A percentile compares a stretch with the other conserved stretches of the same genome.
These are phyloP conservation scores for Gonioctena quinquepunctata DNA, from an alignment of 1,140 invertebrate species.

Conservation along the genomic window DNA sequence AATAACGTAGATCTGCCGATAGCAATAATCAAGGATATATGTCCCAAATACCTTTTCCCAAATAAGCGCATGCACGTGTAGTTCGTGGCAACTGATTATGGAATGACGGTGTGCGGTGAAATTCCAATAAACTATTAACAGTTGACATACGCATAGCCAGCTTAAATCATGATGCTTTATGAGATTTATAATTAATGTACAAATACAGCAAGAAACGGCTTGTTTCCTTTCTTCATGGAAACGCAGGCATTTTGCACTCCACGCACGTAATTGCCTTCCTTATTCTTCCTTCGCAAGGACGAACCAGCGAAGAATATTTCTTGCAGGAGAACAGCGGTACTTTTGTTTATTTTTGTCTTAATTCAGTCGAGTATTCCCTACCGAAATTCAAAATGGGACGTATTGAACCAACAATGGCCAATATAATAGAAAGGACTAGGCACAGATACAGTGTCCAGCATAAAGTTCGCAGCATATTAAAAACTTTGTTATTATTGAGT, in stretches of 20 bases:
- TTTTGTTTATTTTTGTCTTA: too few relatives aligned
- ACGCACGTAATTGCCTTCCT: conserved; percentile 12
- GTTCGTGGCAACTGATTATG: background rate
- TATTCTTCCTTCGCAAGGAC: conserved; percentile 14
- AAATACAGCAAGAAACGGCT: conserved; percentile 27
- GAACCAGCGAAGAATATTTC: background rate
- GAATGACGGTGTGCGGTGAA: conserved; percentile 15
- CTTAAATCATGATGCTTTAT: conserved; percentile 33
- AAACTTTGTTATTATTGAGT: too few relatives aligned
- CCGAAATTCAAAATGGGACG: too few relatives aligned
- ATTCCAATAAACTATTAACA: conserved; percentile 29
- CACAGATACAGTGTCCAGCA: too few relatives aligned
- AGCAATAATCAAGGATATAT: background rate
- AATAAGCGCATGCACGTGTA: background rate
- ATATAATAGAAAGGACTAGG: too few relatives aligned
- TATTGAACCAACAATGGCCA: too few relatives aligned
- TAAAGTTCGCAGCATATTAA: too few relatives aligned
- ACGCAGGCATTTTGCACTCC: background rate
- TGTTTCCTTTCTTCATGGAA: conserved; percentile 31
- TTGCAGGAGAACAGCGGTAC: too few relatives aligned
- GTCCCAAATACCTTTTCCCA: background rate
- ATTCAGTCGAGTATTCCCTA: too few relatives aligned
- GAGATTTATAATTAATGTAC: conserved; percentile 39
- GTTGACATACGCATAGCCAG: conserved; percentile 15
- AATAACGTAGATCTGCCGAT: background rate